A percentile compares a stretch with the other conserved stretches of the same genome.
Conservation (phyloP, 2,113 vertebrate genomes). For the Rhinogobius similis region DNA sequence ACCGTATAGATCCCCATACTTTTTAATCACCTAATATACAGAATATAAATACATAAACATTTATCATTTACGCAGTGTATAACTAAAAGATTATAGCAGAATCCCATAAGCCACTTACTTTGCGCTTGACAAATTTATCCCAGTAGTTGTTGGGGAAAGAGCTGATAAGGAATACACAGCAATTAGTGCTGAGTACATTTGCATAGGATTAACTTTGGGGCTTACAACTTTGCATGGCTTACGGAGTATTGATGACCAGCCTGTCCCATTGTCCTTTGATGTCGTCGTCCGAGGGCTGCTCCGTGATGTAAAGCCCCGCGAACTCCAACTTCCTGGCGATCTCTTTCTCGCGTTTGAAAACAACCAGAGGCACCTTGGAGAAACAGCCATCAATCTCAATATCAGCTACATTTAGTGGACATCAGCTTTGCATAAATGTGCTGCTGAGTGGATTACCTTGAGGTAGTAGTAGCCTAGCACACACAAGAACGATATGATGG, state of each 20-base stretch:
- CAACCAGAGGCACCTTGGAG: conserved; percentile 90
- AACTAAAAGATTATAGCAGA: conserved; percentile 12
- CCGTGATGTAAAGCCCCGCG: conserved; percentile 95
- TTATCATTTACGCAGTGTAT: conserved; percentile 7
- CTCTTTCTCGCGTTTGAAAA: conserved; percentile 98
- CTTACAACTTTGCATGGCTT: conserved; percentile 59
- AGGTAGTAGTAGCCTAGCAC: conserved; percentile 96
- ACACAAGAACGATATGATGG: conserved; percentile 94
- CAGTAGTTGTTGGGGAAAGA: conserved; percentile 99
- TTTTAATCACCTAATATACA: conserved; percentile 90
- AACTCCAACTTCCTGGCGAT: conserved; percentile 97
- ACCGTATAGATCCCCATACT: conserved; percentile 95
- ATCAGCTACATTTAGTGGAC: background rate
- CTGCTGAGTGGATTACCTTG: conserved; percentile 79
- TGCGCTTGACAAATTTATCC: conserved; percentile 99
- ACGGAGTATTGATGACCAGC: conserved; percentile 96
- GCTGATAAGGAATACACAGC: conserved; percentile 64
- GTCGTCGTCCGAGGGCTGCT: conserved; percentile 96
- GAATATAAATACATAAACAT: background rate
- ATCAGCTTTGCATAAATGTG: background rate
- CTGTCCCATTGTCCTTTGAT: conserved; percentile 99
- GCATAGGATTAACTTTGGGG: background rate
- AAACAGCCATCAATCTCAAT: conserved; percentile 15
- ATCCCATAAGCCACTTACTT: conserved; percentile 77
- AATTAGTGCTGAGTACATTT: background rate